Percentiles rank a stretch among this genome's conserved stretches.
phyloP scores from a whole-genome alignment of 2,888 invertebrate genomes.

The Autographa gamma region DNA sequence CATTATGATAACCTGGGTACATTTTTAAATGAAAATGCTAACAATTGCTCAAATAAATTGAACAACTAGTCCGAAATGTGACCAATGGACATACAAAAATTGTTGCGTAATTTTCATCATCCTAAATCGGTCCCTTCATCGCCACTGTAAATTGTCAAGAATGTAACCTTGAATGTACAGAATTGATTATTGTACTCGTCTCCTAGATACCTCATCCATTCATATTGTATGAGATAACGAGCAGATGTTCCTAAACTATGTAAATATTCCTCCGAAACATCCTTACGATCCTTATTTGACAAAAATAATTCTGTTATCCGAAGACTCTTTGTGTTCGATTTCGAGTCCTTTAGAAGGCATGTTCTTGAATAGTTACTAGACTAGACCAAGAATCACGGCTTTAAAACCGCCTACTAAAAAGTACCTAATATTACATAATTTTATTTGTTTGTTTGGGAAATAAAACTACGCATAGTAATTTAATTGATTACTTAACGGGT shows the following conservation, averaged over 20 bases:
- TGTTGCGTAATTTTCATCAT: background rate
- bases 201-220: background rate
- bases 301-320: background rate
- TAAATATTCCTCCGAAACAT: background rate
- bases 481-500: no score
- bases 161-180: background rate
- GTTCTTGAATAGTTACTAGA: background rate
- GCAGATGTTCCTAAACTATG: constrained; percentile 4
- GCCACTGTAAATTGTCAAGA: background rate
- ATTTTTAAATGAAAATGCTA: no score
- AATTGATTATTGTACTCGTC: background rate
- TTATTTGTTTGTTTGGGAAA: no score
- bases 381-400: background rate
- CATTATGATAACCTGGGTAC: no score
- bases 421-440: no score
- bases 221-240: constrained; percentile 3
- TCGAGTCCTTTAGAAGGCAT: background rate
- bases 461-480: no score
- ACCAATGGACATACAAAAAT: no score
- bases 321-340: background rate
- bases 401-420: no score
- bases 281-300: no score
- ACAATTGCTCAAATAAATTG: no score
- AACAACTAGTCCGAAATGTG: no score
- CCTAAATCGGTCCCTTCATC: background rate